Evolutionary conservation across 2,797 vertebrate species (phyloP).

Genomic region (Spea hammondii): DNA sequence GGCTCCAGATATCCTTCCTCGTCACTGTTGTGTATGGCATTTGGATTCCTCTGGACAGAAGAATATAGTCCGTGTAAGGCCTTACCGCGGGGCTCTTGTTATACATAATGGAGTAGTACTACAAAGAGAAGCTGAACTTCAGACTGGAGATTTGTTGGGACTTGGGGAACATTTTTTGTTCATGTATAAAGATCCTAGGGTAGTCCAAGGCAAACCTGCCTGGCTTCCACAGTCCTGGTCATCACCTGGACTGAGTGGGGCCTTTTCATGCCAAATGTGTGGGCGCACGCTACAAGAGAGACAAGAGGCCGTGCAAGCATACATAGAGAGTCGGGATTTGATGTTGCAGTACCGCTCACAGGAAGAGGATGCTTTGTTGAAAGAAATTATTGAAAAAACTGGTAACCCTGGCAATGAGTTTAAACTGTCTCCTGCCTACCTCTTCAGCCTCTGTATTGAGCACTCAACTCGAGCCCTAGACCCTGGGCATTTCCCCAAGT

Average conservation of each 20-base stretch:
- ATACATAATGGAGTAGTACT: constrained; percentile 84
- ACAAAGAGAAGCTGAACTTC: constrained; percentile 79
- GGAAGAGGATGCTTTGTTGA: constrained; percentile 72
- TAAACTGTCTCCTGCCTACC: constrained; percentile 82
- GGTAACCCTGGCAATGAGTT: constrained; percentile 70
- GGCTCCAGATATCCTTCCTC: constrained; percentile 82
- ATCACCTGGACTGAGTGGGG: constrained; percentile 57
- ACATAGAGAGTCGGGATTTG: constrained; percentile 79
- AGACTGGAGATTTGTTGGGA: constrained; percentile 85
- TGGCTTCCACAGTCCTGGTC: constrained; percentile 66
- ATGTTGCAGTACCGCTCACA: constrained; percentile 79
- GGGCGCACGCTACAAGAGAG: constrained; percentile 80
- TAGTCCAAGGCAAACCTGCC: constrained; percentile 69
- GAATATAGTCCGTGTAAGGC: constrained; percentile 75
- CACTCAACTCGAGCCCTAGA: constrained; percentile 84
- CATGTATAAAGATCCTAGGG: constrained; percentile 89
- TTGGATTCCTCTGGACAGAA: constrained; percentile 52
- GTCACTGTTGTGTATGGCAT: constrained; percentile 75
- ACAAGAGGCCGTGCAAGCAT: constrained; percentile 81
- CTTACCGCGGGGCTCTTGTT: constrained; percentile 81
- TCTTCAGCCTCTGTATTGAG: constrained; percentile 88
- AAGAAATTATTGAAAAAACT: constrained; percentile 85
- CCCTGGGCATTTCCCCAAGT: constrained; percentile 79
- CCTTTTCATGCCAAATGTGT: constrained; percentile 72
- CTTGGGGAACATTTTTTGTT: constrained; percentile 87